Percentiles rank a stretch among this genome's conserved stretches.
Evolutionary conservation across 2,797 vertebrate genomes (phyloP).

Genomic region (Sphenodon punctatus): DNA sequence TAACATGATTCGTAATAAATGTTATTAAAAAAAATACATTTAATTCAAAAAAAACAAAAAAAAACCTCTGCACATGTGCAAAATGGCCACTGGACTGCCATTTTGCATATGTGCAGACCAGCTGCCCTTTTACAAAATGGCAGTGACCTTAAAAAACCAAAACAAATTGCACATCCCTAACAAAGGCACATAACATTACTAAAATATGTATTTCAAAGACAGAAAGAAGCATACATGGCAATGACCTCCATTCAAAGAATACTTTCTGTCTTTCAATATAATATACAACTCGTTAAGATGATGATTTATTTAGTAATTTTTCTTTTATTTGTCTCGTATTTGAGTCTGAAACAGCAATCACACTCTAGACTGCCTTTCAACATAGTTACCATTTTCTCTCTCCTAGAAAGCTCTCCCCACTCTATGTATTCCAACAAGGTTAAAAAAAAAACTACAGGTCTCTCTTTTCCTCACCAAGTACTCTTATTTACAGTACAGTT

Average conservation of each 20-base stretch:
- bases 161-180: slow-evolving; percentile 16
- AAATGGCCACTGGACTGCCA: no score
- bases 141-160: no score
- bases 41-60: no score
- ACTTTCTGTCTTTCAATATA: background rate
- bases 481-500: slow-evolving; percentile 31
- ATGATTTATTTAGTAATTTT: no score
- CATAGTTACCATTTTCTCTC: background rate
- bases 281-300: no score
- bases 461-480: background rate
- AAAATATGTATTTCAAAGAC: slow-evolving; percentile 26
- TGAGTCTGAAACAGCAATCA: background rate
- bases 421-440: background rate
- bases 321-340: no score
- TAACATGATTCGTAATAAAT: no score
- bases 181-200: slow-evolving; percentile 44
- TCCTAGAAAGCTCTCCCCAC: slow-evolving; percentile 7
- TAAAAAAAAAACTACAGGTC: slow-evolving; percentile 31
- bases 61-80: no score
- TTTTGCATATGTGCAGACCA: no score
- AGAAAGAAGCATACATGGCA: background rate
- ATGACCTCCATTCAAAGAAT: background rate
- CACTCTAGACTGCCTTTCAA: no score
- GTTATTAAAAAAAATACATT: no score
- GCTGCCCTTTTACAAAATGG: no score